Base-by-base conservation (phyloP, 2,113 vertebrate species). In the Oreochromis tanganicae region DNA sequence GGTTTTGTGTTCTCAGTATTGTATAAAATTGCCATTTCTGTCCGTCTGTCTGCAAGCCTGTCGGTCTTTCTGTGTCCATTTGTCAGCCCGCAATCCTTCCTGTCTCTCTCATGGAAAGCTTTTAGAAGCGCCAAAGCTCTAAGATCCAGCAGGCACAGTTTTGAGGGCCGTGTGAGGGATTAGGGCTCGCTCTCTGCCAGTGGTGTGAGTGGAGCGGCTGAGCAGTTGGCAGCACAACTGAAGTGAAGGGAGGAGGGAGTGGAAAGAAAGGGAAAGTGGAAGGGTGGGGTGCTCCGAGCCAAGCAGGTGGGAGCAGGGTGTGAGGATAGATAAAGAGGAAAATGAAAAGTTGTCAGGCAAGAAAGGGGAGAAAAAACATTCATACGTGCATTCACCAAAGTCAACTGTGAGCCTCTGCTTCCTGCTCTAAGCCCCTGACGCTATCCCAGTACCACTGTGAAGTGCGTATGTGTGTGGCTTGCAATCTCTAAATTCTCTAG, bases 111-210 rank as follows among this genome's bases (percentile, higher is more conserved):
- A 82, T 2, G 71, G 55, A 54, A 85, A 80, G 79, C 86, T 84
- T 81, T 80, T 56, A 46, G 84, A 83, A 88, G 21, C 34, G 43
- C 81, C 52, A 61, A 50, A 84, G 82, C 81, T 57, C 32, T 68
- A 34, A 91, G 61, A 89, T 85, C 83, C 88, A 89, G 90, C 85
- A 46, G 87, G 88, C 83, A 17, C 88, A 84, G 81, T 84, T 90
- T 88, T 2, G 79, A 86, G 84, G 87, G 63, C 84, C 55, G 36
- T 50, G 85, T 86, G 89, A 93, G 38, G 92, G 94, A 94, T 93
- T 93, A 92, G 82, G 88, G 84, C 13, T 59, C 12, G n/a, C 79
- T 80, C 85, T 87, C 12, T 91, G 87, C 86, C 78, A 71, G 84
- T 87, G 90, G 81, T 84, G 80, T 84, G 50, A 87, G 82, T 29